A percentile compares a stretch with the other conserved stretches of the same genome.
Evolutionary conservation across 2,797 vertebrate genomes (phyloP).

Genomic region (Allobates femoralis): DNA sequence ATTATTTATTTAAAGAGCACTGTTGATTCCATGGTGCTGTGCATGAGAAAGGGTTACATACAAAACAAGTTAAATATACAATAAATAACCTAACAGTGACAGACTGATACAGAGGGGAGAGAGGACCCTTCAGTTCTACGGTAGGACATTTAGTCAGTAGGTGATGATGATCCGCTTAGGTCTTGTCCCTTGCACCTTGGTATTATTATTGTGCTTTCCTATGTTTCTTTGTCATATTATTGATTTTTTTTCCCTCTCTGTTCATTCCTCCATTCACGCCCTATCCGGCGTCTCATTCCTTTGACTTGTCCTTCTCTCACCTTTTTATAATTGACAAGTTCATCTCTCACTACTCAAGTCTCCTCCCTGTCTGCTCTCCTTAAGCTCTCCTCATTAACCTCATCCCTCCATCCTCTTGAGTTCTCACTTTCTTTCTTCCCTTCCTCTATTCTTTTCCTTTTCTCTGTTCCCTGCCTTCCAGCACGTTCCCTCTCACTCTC

Average conservation of each 20-base stretch:
- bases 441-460: slow-evolving; percentile 22
- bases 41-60: no score
- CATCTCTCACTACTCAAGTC: slow-evolving; percentile 26
- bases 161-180: not conserved
- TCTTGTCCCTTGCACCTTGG: not conserved
- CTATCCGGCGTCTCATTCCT: slow-evolving; percentile 41
- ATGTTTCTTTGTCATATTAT: not conserved
- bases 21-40: no score
- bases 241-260: not conserved
- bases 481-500: slow-evolving; percentile 51
- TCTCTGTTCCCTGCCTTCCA: slow-evolving; percentile 54
- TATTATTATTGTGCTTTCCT: not conserved
- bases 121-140: no score
- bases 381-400: slow-evolving; percentile 41
- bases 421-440: slow-evolving; percentile 20
- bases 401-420: slow-evolving; percentile 36
- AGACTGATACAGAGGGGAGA: no score
- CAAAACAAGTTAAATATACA: no score
- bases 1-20: no score
- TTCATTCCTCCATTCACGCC: slow-evolving; percentile 4
- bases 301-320: slow-evolving; percentile 54
- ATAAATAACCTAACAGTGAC: no score
- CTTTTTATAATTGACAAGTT: slow-evolving; percentile 42
- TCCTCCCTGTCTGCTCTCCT: slow-evolving; percentile 35
- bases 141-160: not conserved